Conservation (phyloP, 2,888 invertebrate genomes). For the Graphium colonna region DNA sequence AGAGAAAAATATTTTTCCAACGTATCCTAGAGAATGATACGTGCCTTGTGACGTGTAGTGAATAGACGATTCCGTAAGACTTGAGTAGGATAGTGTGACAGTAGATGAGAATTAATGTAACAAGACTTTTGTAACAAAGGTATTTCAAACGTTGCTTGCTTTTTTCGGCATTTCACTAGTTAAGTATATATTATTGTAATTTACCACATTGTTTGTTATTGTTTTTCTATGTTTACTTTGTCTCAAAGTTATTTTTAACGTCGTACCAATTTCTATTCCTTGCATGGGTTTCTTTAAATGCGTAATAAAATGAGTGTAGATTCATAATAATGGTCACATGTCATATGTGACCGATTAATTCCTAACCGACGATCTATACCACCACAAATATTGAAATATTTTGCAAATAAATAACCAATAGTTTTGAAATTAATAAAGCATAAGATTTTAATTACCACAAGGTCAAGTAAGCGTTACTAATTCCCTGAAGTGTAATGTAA, state of each 20-base stretch:
- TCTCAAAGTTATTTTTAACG: slow-evolving; percentile 65
- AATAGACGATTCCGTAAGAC: slow-evolving; percentile 22
- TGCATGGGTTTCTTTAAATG: slow-evolving; percentile 30
- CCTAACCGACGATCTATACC: slow-evolving; percentile 15
- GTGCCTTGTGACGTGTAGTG: slow-evolving; percentile 66
- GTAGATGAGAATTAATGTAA: slow-evolving; percentile 27
- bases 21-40: slow-evolving; percentile 67
- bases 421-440: not conserved
- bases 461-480: not conserved
- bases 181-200: slow-evolving; percentile 37
- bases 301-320: slow-evolving; percentile 10
- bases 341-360: slow-evolving; percentile 11
- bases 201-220: slow-evolving; percentile 39
- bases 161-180: slow-evolving; percentile 69
- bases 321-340: slow-evolving; percentile 2
- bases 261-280: slow-evolving; percentile 44
- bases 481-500: not conserved
- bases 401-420: not conserved
- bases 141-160: slow-evolving; percentile 50
- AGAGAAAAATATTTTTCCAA: slow-evolving; percentile 72
- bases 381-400: slow-evolving; percentile 16
- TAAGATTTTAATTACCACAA: not conserved
- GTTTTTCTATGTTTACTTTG: slow-evolving; percentile 37
- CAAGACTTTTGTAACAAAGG: slow-evolving; percentile 22
- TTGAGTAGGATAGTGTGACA: slow-evolving; percentile 13